Base-by-base conservation (phyloP, 2,797 vertebrate species). In the Tapirus indicus region DNA sequence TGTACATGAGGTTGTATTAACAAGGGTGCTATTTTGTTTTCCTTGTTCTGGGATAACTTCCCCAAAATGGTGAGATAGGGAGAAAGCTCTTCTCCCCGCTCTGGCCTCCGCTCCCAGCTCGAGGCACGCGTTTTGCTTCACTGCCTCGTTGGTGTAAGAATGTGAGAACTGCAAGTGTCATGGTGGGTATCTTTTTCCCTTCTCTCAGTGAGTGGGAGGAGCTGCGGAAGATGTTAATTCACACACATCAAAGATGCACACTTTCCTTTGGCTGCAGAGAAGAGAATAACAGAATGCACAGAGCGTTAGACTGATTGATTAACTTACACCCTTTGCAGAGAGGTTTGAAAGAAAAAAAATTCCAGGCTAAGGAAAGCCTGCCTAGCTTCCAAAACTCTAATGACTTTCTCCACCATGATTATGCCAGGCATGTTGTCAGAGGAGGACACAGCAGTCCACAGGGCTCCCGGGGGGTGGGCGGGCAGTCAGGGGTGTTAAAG, bases 1-100 rank as follows among this genome's bases (percentile, higher is more conserved):
- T 96, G 74, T 91, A 20, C 41, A 9, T 32, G 25, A 80, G 44
- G 74, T 60, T 86, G 8, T 93, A 66, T 94, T 87, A 85, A 93
- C 35, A 71, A 85, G 49, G 83, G 82, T 20, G 62, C 71, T 49
- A 11, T 75, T 54, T 83, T 77, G 77, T 77, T 71, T 93, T 78
- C 52, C 66, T 71, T 88, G 2, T 62, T 88, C 35, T 80, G 49
- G 52, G 60, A 71, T 80, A 62, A 54, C 32, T 90, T 64, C 47
- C 79, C 69, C 44, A 25, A 89, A 52, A 77, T 27, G 54, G 64
- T 66, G 41, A 80, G 52, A 68, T 54, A 74, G 20, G 71, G 68
- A 71, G 80, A 74, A 74, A 66, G 12, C 44, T 88, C 78, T 52
- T 58, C 25, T 94, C 44, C 80, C 0, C 0, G 1, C 27, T 38